Base-by-base conservation (phyloP, 2,113 vertebrate species). In the Xenopus borealis region DNA sequence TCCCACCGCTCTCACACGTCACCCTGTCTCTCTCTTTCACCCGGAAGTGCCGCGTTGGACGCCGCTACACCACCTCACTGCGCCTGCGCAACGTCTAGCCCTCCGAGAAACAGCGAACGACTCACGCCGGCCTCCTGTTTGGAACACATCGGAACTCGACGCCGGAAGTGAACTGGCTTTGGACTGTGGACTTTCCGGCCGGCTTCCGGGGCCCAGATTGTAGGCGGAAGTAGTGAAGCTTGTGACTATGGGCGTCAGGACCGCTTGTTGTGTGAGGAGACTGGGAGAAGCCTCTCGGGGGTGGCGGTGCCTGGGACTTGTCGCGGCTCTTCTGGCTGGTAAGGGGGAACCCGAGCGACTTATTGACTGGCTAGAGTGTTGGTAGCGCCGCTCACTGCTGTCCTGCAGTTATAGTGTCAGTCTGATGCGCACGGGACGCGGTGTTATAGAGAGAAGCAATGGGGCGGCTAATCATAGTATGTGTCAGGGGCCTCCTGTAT, bases 271-370 rank as follows among this genome's bases (percentile, higher is more conserved):
- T 62, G 33, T 40, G n/a, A 68, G 18, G 61, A 17, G 11, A 10
- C 62, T 62, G 59, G 40, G 1, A 0, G 65, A 17, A 10, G 46
- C 40, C 61, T 58, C 40, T 11, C 50, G 0, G 47, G 16, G 33
- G 2, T 40, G 33, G 33, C 3, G 33, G 33, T 6, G 79, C 4
- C 59, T 86, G 69, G 80, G 19, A 45, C 71, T 82, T 64, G 69
- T 45, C 69, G 27, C 72, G 76, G 20, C 73, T 14, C 77, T 85
- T 23, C 74, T 83, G 45, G 79, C 79, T 72, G 89, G 89, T 89
- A 82, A 90, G 90, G 59, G 20, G 23, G 7, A 3, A 3, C 57
- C 57, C 7, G 14, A 16, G 13, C 10, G 46, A 3, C 46, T 3
- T 10, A 16, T 50, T 50, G 12, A 50, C 5, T 58, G 55, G 16